A percentile compares a stretch with the other conserved stretches of the same genome.
Conservation (phyloP, 2,888 invertebrate genomes). For the Amiota mariae region DNA sequence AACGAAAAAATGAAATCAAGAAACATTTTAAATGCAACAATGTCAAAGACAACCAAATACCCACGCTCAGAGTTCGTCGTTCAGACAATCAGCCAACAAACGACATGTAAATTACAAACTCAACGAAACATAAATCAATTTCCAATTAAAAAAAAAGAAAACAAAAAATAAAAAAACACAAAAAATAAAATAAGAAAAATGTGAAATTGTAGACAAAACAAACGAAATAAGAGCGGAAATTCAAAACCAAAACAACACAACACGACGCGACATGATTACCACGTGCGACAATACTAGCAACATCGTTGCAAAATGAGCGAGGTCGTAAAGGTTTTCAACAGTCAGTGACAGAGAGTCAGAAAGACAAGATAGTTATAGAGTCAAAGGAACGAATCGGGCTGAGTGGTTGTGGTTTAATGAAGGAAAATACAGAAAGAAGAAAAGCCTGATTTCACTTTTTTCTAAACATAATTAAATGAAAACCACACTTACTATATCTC, state of each 20-base stretch:
- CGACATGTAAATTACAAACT: not conserved
- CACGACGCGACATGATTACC: not conserved
- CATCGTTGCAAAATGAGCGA: not conserved
- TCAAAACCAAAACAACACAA: slow-evolving; percentile 3
- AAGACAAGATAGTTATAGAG: too few species aligned
- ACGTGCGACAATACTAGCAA: not conserved
- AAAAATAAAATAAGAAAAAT: too few species aligned
- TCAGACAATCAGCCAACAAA: not conserved
- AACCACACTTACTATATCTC: slow-evolving; percentile 6
- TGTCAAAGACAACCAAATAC: not conserved
- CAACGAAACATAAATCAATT: not conserved
- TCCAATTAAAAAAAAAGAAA: slow-evolving; percentile 12
- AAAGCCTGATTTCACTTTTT: slow-evolving; percentile 24
- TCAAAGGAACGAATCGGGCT: not conserved
- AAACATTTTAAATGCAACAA: not conserved
- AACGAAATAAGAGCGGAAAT: slow-evolving; percentile 27
- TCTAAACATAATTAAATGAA: slow-evolving; percentile 7
- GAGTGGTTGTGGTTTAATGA: not conserved
- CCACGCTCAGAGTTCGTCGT: not conserved
- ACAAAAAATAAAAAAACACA: not conserved
- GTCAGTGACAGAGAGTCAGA: not conserved
- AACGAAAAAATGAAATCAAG: too few species aligned
- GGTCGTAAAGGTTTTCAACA: not conserved
- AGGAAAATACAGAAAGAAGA: too few species aligned
- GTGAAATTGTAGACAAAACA: slow-evolving; percentile 17